A percentile compares a stretch with the other conserved stretches of the same genome.
These are phyloP conservation scores for Phenganax marumi DNA, from an alignment of 92 coral and sea anemone genomes.

Conservation along the genomic window DNA sequence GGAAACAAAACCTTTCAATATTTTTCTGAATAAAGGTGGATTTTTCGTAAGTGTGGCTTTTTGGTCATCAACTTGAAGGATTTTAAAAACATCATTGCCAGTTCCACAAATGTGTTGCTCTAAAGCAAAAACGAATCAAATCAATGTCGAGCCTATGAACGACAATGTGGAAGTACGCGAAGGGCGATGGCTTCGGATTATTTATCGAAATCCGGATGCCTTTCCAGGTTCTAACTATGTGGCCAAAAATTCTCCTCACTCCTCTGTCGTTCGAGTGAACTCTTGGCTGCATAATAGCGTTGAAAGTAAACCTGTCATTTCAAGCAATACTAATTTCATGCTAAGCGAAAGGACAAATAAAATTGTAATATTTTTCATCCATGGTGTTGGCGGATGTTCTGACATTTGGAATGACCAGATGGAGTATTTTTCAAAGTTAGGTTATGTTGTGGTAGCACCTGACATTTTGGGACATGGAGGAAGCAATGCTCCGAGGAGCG, in stretches of 20 bases:
- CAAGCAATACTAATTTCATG: constrained; percentile 9
- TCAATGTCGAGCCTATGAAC: constrained; percentile 58
- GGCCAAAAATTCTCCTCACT: not conserved
- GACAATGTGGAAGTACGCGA: constrained; percentile 77
- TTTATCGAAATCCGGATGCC: constrained; percentile 57
- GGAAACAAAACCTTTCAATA: no score
- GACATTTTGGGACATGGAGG: constrained; percentile 95
- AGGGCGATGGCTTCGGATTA: constrained; percentile 67
- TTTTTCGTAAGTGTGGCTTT: no score
- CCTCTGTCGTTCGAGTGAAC: constrained; percentile 1
- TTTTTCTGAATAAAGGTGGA: no score
- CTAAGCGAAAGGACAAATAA: constrained; percentile 54
- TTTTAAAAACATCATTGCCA: not conserved
- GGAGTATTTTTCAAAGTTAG: constrained; percentile 73
- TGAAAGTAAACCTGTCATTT: not conserved
- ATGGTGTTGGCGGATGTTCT: constrained; percentile 95
- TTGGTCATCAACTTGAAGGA: not conserved
- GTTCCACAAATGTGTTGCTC: constrained; percentile 32
- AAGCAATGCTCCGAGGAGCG: constrained; percentile 77
- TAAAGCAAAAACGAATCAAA: constrained; percentile 59
- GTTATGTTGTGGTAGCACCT: constrained; percentile 87
- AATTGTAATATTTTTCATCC: constrained; percentile 82
- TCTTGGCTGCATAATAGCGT: constrained; percentile 3
- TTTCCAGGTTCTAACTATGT: constrained; percentile 15
- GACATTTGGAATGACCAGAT: constrained; percentile 91